These are phyloP conservation scores for Benitochromis conjunctus DNA, from an alignment of 2,113 vertebrate species.

Conservation along the genomic window DNA sequence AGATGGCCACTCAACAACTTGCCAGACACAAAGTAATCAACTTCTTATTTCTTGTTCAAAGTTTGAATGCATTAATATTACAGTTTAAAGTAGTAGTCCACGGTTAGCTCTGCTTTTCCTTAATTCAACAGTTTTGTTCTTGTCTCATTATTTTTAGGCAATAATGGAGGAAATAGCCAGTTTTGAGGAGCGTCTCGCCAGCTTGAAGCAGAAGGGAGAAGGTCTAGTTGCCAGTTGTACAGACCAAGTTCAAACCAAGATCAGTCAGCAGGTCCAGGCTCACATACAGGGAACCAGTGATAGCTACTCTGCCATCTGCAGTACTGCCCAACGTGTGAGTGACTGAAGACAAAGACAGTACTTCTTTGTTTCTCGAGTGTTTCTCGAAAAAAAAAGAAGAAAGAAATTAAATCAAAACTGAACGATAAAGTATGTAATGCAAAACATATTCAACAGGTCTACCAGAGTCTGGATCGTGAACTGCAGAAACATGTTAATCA, in stretches of 20 bases:
- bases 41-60: neutral
- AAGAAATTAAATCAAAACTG: accelerated
- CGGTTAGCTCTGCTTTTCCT: neutral
- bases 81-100: neutral
- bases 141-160: slow-evolving; percentile 70
- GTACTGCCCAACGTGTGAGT: slow-evolving; percentile 91
- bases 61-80: neutral
- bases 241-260: slow-evolving; percentile 86
- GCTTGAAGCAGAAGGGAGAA: slow-evolving; percentile 83
- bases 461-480: slow-evolving; percentile 91
- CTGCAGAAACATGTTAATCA: slow-evolving; percentile 93
- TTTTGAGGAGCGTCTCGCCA: slow-evolving; percentile 88
- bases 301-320: slow-evolving; percentile 95
- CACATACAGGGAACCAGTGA: slow-evolving; percentile 89
- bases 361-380: neutral
- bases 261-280: slow-evolving; percentile 82
- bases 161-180: slow-evolving; percentile 95
- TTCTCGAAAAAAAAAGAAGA: neutral
- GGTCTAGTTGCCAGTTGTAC: slow-evolving; percentile 80
- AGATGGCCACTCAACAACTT: slow-evolving; percentile 89
- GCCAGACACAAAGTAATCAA: slow-evolving; percentile 88
- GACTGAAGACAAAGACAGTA: neutral
- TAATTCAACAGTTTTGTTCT: neutral
- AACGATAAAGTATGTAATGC: neutral
- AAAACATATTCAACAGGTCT: slow-evolving; percentile 75